These are phyloP conservation scores for Steinernema khuongi DNA, from an alignment of 1,140 invertebrate genomes.

Conservation along the genomic window DNA sequence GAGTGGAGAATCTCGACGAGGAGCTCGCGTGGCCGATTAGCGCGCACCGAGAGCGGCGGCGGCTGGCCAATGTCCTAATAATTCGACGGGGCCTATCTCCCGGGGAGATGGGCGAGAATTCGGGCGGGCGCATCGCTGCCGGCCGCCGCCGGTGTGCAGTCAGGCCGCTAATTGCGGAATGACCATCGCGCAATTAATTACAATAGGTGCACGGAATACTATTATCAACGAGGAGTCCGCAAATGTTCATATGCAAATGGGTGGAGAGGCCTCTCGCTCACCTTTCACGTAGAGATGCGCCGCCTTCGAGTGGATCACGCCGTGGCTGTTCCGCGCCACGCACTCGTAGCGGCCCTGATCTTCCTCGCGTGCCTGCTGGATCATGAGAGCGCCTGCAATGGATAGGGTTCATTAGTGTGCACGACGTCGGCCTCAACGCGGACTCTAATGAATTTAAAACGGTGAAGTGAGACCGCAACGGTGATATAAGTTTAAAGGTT, in stretches of 20 bases:
- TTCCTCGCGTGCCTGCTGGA: conserved; percentile 77
- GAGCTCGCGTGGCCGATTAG: not conserved
- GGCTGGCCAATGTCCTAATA: not conserved
- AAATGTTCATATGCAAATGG: not conserved
- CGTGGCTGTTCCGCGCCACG: conserved; percentile 80
- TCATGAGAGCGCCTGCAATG: conserved; percentile 79
- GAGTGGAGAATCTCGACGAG: conserved; percentile 6
- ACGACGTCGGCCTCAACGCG: not conserved
- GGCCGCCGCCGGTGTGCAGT: conserved; percentile 1
- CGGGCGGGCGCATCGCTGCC: not conserved
- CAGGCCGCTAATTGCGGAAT: conserved; percentile 7
- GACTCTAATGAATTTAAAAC: not conserved
- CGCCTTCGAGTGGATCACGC: conserved; percentile 83
- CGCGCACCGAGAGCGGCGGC: not conserved
- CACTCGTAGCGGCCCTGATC: conserved; percentile 89
- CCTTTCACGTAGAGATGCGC: conserved; percentile 85
- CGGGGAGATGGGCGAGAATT: not conserved
- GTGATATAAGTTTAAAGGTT: not conserved
- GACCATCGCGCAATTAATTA: conserved; percentile 15
- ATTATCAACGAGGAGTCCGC: not conserved
- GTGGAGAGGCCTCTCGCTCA: conserved; percentile 60
- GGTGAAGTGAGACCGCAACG: not conserved
- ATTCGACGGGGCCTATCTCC: conserved; percentile 13
- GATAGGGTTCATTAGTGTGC: not conserved
- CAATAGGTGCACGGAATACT: conserved; percentile 2